Percentiles rank a stretch among this genome's conserved stretches.
Evolutionary conservation across 2,797 vertebrate species (phyloP).

Genomic region (Varecia variegata): DNA sequence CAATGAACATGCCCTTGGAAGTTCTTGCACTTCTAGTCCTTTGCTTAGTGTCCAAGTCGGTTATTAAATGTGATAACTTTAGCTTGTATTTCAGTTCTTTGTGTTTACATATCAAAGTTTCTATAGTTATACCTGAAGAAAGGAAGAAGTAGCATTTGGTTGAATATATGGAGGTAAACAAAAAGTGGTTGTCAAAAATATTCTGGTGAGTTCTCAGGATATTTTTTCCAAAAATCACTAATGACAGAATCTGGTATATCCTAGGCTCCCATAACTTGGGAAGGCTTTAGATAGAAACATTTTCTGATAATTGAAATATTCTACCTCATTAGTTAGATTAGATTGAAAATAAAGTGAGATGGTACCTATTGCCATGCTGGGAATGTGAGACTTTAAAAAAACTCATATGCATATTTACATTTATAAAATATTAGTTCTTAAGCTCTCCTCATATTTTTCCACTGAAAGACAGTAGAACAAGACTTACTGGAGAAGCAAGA

Average conservation of each 20-base stretch:
- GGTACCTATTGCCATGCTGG: neutral
- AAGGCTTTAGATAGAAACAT: neutral
- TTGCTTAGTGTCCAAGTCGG: neutral
- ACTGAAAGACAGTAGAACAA: neutral
- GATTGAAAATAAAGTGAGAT: neutral
- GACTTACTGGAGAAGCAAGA: neutral
- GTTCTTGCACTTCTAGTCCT: neutral
- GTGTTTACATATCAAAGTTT: constrained; percentile 52
- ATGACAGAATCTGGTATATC: constrained; percentile 63
- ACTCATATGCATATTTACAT: neutral
- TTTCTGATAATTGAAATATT: neutral
- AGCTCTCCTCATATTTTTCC: neutral
- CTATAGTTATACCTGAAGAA: constrained; percentile 66
- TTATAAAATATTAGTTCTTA: neutral
- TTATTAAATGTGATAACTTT: constrained; percentile 37
- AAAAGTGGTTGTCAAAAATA: constrained; percentile 71
- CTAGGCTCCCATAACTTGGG: constrained; percentile 47
- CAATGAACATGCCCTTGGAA: neutral
- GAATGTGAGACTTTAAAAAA: neutral
- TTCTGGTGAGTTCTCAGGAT: constrained; percentile 65
- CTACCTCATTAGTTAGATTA: neutral
- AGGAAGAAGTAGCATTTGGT: neutral
- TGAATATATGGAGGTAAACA: constrained; percentile 11
- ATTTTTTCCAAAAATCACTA: constrained; percentile 76
- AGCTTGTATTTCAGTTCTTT: constrained; percentile 56